Conservation (phyloP, 1,140 invertebrate genomes). For the Plutomurus gul region DNA sequence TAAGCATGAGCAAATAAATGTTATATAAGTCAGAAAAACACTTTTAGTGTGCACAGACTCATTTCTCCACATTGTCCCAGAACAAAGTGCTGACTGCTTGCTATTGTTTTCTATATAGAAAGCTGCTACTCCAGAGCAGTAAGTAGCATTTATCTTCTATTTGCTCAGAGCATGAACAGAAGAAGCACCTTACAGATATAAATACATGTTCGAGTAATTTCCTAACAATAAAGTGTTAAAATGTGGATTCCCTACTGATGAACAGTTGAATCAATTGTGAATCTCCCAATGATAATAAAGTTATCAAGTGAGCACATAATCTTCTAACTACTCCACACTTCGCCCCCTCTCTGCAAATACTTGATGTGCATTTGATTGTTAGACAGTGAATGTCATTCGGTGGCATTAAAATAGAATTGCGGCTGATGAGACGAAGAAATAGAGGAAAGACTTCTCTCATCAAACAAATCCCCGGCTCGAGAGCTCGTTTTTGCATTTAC, state of each 20-base stretch:
- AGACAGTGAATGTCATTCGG: too few relatives aligned
- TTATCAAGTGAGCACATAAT: neutral
- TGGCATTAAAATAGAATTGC: too few relatives aligned
- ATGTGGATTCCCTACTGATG: conserved; percentile 5
- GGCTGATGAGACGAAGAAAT: too few relatives aligned
- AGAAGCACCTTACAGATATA: neutral
- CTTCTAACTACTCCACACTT: neutral
- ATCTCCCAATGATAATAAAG: neutral
- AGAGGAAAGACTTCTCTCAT: too few relatives aligned
- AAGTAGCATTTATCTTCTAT: too few relatives aligned
- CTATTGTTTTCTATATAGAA: neutral
- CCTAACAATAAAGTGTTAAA: conserved; percentile 5
- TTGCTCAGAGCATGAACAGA: neutral
- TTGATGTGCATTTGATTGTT: too few relatives aligned
- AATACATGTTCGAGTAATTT: neutral
- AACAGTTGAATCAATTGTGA: neutral
- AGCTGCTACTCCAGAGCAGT: too few relatives aligned
- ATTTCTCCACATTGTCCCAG: neutral
- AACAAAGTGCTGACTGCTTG: neutral
- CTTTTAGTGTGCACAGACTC: neutral
- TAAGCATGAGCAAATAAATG: conserved; percentile 21
- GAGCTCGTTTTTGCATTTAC: too few relatives aligned
- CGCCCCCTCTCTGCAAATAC: neutral
- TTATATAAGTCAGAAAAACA: conserved; percentile 28
- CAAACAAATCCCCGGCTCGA: too few relatives aligned